Base-by-base conservation (phyloP, 2,888 invertebrate species). In the Drosophila paracracens region DNA sequence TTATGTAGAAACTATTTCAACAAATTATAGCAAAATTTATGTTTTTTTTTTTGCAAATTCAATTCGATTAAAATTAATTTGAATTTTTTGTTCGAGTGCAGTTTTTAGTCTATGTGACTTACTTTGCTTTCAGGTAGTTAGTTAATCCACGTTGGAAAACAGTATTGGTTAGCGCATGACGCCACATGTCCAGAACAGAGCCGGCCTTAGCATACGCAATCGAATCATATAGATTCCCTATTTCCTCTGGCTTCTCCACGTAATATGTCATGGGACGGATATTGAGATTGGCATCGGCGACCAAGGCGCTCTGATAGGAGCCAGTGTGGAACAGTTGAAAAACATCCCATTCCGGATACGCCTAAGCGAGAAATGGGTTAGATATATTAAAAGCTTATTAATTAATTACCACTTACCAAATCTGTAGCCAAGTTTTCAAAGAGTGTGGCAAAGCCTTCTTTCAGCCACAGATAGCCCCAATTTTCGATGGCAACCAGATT, bases 121-220 rank as follows among this genome's bases (percentile, higher is more conserved):
- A 92, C 92, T 92, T 91, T 2, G 62, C n/a, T 0, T 62, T 79
- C 61, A 92, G 77, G 66, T 91, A 92, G 66, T 90, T 92, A 70
- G 91, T 83, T 11, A 92, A 79, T 51, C 92, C 92, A 10, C 74
- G 75, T 38, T 87, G 82, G 80, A 92, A 92, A n/a, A 92, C 88
- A 16, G 65, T 74, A 35, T 92, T 86, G 53, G 89, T 89, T 21
- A 92, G 54, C 0, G 92, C 92, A 67, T 91, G 62, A 36, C 90
- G 90, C 92, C 92, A 92, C 93, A 92, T 92, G 67, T 83, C 71
- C n/a, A 92, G 50, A 4, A 92, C 91, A 0, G 97, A 96, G 11
- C 97, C 97, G 18, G 98, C 97, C 95, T 98, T 98, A 43, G 95
- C 95, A 91, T 98, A 98, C 0, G 98, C 97, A 79, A 98, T 97